Evolutionary conservation across 2,797 vertebrate genomes (phyloP), one percentile per base, ranked within the genome.

Genomic region (Mus minutoides): DNA sequence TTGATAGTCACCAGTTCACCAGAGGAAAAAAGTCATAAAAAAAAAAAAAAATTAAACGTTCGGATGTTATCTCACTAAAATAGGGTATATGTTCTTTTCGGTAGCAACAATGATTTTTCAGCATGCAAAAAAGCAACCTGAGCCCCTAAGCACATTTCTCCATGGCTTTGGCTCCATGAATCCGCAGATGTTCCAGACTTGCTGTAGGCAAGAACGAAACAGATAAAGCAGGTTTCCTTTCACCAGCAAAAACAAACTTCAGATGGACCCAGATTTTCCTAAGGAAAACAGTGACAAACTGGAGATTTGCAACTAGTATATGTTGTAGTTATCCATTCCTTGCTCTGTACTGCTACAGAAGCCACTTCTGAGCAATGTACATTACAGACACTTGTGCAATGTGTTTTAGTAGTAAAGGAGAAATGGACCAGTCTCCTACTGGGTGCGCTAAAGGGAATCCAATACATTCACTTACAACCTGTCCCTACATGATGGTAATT

Each of bases 1-100:
- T 91, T 92, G 76, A 86, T 91, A 91, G 31, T 91, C 85, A 60
- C 64, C 52, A 58, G 73, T 84, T 94, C 96, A 90, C 71, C 67
- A 60, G 60, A 76, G 60, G 92, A 52, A 91, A 94, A 95, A 17
- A 49, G 12, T 52, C n/a, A 84, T 91, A 88, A 64, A 19, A 3
- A 92, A 92, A 88, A 64, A 19, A 3, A 92, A 92, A 90, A 49
- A 79, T 22, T 34, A 91, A 91, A 95, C 49, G 17, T 64, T 56
- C 84, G 62, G 5, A 17, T 88, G 94, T 88, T 21, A 92, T 78
- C 90, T 3, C 40, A 78, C 46, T 86, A 88, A 94, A 91, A 87
- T 67, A 37, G 34, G 22, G 26, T 31, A 67, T 87, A 91, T 94
- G n/a, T 58, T 76, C 52, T 67, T 46, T 94, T 94, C 71, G 14